Evolutionary conservation across 2,888 invertebrate species (phyloP), one percentile per base, ranked within the genome.

Genomic region (Hecatera dysodea): DNA sequence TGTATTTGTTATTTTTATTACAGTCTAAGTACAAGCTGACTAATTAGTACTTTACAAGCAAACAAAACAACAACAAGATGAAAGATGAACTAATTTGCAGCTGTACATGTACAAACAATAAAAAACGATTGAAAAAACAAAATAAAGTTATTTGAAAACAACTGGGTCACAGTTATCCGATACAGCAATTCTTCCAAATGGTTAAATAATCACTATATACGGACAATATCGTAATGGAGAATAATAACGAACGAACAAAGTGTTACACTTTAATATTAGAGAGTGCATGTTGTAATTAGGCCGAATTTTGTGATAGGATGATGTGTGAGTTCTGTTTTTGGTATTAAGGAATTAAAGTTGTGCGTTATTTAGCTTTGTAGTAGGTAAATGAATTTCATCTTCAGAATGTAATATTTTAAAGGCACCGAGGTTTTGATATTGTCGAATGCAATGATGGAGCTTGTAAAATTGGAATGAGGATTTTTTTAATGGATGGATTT

Each of bases 171-270:
- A 60, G 52, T 68, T 75, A 55, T 59, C 68, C 76, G 39, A 80
- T 84, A 73, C 52, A 72, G 52, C 27, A 57, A 69, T 80, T 70
- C 48, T 53, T 71, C 22, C 61, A 72, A 83, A 83, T 83, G 80
- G 75, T 62, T 53, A 71, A 44, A 79, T 76, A 81, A 79, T 83
- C 65, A 70, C 70, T 72, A 17, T 36, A 68, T 52, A 72, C 61
- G 70, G 64, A 74, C 80, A 82, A 82, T 82, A 74, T 52, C 33
- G 72, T 83, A 84, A 83, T 82, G 80, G 76, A 70, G 50, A 63
- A 60, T 63, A 72, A 74, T 82, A 59, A 70, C 29, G 53, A 33
- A 36, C n/a, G 29, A 70, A 56, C 55, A 44, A 44, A 75, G 39
- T 63, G 64, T 63, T 19, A 75, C 75, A 56, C 67, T 67, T 72